Evolutionary conservation across 2,797 vertebrate genomes (phyloP), one percentile per base, ranked within the genome.

Genomic region (Neosilurus hyrtlii): DNA sequence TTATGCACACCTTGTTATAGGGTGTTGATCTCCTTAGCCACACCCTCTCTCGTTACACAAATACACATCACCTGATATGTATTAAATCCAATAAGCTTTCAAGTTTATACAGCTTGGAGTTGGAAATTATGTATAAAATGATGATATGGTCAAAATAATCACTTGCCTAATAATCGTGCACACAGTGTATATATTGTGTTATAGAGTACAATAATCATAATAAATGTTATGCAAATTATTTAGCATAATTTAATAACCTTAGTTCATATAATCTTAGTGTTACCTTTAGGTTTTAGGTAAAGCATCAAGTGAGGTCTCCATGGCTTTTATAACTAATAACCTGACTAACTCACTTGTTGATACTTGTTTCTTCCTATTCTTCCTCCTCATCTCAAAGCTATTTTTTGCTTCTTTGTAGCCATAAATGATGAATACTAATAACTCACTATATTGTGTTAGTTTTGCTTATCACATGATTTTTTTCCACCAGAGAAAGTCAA

Each of bases 401-500:
- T 68, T 43, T 43, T 20, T 68, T 43, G 11, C 10, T n/a, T 70
- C n/a, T 70, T 70, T 70, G 20, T 22, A 12, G 10, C 10, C 67
- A 43, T 49, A 70, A 70, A 70, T 49, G 20, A 9, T 43, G 18
- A 49, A 68, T 68, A 68, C 4, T 20, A 49, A 22, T 22, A 43
- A 14, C 37, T 20, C 43, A 70, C 1, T 22, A n/a, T 35, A 30
- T 20, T 68, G 18, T 18, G 35, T 68, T 20, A 11, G 37, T 43
- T 70, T 12, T 6, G 20, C 37, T 12, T 5, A n/a, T 14, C 37
- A 70, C 8, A 68, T 68, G 2, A 49, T 70, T 49, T 30, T 68
- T 70, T 24, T 51, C 68, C 43, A 52, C 68, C 12, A 51, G 68
- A 71, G 43, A 71, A 71, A 71, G 4, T 71, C n/a, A 71, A 71